Conservation (phyloP, 2,113 vertebrate genomes). For the Laticauda laticaudata region DNA sequence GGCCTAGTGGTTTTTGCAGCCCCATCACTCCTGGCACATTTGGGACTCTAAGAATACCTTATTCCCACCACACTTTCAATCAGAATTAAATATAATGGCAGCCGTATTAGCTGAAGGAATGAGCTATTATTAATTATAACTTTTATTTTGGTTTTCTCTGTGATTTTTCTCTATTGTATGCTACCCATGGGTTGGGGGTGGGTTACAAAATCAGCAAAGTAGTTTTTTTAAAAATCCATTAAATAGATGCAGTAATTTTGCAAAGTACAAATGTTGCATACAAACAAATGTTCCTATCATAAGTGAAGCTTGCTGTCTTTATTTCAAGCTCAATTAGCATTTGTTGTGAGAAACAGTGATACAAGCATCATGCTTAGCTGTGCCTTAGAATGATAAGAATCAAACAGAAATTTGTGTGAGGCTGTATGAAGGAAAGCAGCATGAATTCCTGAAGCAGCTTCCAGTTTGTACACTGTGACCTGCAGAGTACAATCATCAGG, state of each 20-base stretch:
- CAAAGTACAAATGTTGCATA: neutral
- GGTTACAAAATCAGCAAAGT: neutral
- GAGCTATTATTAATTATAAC: neutral
- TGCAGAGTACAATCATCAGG: neutral
- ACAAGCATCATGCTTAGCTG: neutral
- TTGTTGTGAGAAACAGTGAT: neutral
- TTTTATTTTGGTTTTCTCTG: neutral
- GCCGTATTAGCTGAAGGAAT: neutral
- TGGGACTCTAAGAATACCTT: neutral
- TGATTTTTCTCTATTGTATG: neutral
- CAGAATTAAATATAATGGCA: neutral
- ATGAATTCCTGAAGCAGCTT: neutral
- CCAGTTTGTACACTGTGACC: neutral
- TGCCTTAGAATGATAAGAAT: neutral
- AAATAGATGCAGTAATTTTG: neutral
- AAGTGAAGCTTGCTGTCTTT: neutral
- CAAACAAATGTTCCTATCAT: neutral
- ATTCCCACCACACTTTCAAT: neutral
- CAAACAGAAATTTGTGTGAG: neutral
- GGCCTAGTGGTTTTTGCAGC: neutral
- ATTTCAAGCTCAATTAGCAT: neutral
- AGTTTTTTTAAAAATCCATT: neutral
- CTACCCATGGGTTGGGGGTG: neutral
- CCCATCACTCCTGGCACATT: neutral
- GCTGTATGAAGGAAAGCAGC: neutral